A percentile compares a stretch with the other conserved stretches of the same genome.
These are phyloP conservation scores for Gallinago stenura DNA, from an alignment of 2,797 vertebrate species.

Conservation along the genomic window DNA sequence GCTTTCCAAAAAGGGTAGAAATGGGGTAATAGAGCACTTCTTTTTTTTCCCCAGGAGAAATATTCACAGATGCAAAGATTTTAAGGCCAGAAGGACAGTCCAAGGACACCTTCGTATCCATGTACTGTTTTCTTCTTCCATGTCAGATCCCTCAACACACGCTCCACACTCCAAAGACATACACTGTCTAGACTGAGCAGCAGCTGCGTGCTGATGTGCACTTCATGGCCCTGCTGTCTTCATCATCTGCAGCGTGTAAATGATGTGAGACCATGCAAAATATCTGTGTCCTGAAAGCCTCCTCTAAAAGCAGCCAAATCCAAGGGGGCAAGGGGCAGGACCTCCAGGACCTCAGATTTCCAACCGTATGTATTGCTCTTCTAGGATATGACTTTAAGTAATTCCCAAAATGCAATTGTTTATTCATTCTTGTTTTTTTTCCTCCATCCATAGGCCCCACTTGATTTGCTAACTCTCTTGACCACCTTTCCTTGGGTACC, in stretches of 20 bases:
- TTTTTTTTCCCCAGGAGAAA: neutral
- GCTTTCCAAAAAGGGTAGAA: neutral
- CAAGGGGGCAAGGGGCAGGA: rapidly evolving
- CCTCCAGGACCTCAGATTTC: neutral
- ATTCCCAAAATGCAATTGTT: neutral
- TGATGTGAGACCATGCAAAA: neutral
- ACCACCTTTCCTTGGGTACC: neutral
- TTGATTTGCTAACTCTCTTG: neutral
- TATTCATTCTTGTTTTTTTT: neutral
- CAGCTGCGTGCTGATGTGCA: neutral
- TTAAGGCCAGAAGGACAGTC: neutral
- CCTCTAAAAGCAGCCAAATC: neutral
- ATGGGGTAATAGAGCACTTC: neutral
- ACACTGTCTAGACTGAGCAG: neutral
- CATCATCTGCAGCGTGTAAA: neutral
- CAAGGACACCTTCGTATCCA: neutral
- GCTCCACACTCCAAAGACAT: neutral
- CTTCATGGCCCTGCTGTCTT: neutral
- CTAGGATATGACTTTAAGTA: rapidly evolving
- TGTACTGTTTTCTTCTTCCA: neutral
- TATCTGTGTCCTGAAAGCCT: neutral
- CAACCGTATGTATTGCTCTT: neutral
- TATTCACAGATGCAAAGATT: neutral
- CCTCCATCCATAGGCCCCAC: neutral
- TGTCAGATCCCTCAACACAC: neutral